A percentile compares a stretch with the other conserved stretches of the same genome.
phyloP scores from a whole-genome alignment of 2,113 vertebrate species.

The Esox niger region DNA sequence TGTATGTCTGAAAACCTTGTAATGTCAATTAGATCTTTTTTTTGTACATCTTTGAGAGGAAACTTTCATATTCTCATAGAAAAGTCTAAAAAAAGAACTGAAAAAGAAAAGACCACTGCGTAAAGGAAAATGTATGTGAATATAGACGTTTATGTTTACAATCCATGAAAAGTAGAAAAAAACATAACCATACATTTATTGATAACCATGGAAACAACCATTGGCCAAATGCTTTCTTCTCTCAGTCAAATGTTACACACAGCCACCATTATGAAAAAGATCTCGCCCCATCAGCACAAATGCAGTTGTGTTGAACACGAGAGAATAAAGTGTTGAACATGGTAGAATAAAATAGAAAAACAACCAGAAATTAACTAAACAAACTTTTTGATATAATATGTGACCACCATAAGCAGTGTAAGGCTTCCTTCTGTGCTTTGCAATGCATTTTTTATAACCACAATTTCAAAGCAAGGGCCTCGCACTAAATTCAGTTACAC shows the following conservation, averaged over 20 bases:
- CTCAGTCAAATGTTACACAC: constrained; percentile 30
- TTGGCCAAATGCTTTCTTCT: constrained; percentile 31
- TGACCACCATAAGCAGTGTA: too few relatives aligned
- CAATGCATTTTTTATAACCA: too few relatives aligned
- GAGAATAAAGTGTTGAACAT: constrained; percentile 34
- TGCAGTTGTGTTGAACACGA: constrained; percentile 34
- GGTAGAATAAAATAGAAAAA: constrained; percentile 37
- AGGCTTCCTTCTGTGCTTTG: too few relatives aligned
- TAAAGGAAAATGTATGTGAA: neutral
- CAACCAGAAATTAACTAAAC: constrained; percentile 8
- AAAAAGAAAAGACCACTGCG: constrained; percentile 19
- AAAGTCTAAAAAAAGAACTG: neutral
- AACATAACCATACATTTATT: constrained; percentile 6
- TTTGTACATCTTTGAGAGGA: constrained; percentile 12
- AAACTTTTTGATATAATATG: neutral
- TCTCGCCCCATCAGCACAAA: constrained; percentile 48
- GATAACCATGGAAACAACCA: constrained; percentile 27
- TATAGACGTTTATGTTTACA: constrained; percentile 16
- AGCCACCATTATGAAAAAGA: constrained; percentile 38
- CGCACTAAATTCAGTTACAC: too few relatives aligned
- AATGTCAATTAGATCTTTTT: neutral
- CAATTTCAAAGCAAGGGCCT: too few relatives aligned
- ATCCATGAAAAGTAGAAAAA: constrained; percentile 8
- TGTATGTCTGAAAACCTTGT: constrained; percentile 11
- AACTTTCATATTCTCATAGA: constrained; percentile 1